Conservation (phyloP, 2,797 vertebrate genomes). For the Takifugu rubripes region DNA sequence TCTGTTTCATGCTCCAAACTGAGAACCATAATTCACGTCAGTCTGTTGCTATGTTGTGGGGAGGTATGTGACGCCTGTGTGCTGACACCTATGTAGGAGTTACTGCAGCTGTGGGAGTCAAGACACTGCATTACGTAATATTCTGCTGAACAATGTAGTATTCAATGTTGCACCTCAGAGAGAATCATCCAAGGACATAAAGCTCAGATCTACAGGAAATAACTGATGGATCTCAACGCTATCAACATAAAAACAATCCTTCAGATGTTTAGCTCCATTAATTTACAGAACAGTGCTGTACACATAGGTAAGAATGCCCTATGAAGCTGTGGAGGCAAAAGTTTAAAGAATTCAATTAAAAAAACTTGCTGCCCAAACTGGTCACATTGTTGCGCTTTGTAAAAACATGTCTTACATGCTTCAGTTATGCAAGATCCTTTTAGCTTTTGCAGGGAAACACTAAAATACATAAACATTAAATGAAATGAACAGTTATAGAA, state of each 20-base stretch:
- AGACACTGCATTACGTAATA: constrained; percentile 32
- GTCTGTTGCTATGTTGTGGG: constrained; percentile 16
- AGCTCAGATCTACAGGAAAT: constrained; percentile 14
- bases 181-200: constrained; percentile 19
- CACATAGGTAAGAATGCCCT: no score
- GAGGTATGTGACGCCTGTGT: constrained; percentile 12
- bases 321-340: no score
- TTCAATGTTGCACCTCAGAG: constrained; percentile 15
- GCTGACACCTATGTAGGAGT: constrained; percentile 29
- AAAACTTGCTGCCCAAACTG: not conserved
- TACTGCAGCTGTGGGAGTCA: constrained; percentile 29
- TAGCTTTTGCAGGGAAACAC: not conserved
- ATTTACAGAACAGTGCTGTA: no score
- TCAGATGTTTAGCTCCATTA: not conserved
- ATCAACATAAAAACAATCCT: not conserved
- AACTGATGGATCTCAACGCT: no score
- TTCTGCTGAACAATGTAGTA: constrained; percentile 20
- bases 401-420: not conserved
- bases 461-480: not conserved
- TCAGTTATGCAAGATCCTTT: constrained; percentile 13
- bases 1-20: not conserved
- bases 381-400: not conserved
- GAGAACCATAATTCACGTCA: constrained; percentile 6
- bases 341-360: not conserved
- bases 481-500: constrained; percentile 41